phyloP scores from a whole-genome alignment of 2,113 vertebrate species.

The Beaufortia kweichowensis region DNA sequence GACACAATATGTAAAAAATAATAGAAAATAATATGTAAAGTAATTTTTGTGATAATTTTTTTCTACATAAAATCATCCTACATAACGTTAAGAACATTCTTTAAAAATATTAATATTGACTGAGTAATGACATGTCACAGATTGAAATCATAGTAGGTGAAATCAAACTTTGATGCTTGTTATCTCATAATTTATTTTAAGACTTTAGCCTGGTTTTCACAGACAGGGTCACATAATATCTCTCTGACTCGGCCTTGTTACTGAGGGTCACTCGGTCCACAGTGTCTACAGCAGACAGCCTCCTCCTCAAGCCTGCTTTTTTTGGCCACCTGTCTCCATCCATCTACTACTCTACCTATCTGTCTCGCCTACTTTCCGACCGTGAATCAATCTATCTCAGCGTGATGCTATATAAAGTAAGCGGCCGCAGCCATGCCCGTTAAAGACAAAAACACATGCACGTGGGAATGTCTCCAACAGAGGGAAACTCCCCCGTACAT shows the following conservation, averaged over 20 bases:
- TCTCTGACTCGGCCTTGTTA: neutral
- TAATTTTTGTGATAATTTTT: too few relatives aligned
- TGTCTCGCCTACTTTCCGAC: conserved; percentile 42
- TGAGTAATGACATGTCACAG: too few relatives aligned
- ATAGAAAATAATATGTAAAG: neutral
- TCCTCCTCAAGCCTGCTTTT: neutral
- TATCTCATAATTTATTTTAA: too few relatives aligned
- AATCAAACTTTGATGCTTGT: too few relatives aligned
- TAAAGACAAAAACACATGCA: conserved; percentile 50
- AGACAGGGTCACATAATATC: conserved; percentile 30
- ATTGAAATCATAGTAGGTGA: too few relatives aligned
- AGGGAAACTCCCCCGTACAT: conserved; percentile 37
- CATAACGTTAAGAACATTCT: too few relatives aligned
- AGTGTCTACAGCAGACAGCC: conserved; percentile 10
- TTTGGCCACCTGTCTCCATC: conserved; percentile 52
- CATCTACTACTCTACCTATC: conserved; percentile 27
- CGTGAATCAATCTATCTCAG: conserved; percentile 47
- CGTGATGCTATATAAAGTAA: conserved; percentile 46
- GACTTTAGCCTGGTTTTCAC: too few relatives aligned
- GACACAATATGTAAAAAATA: neutral
- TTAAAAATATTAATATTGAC: too few relatives aligned
- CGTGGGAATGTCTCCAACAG: conserved; percentile 29
- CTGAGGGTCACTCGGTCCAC: neutral
- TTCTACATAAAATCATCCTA: too few relatives aligned
- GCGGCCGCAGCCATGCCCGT: neutral